Conservation (phyloP, 2,888 invertebrate species). For the Phengaris alcon region DNA sequence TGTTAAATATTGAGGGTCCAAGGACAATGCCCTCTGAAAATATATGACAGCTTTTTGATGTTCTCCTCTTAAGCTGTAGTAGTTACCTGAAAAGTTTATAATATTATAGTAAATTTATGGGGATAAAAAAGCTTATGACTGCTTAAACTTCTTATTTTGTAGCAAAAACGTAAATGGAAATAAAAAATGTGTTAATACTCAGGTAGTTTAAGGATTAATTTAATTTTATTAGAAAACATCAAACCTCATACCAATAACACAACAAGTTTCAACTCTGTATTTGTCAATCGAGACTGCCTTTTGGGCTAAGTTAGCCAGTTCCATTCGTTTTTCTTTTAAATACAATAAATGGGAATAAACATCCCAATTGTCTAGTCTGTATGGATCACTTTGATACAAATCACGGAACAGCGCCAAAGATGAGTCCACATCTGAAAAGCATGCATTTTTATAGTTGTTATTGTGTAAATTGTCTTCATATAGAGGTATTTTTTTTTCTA, state of each 20-base stretch:
- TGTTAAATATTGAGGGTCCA: constrained; percentile 95
- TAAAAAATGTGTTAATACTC: background rate
- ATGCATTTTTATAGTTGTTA: background rate
- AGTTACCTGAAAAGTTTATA: constrained; percentile 85
- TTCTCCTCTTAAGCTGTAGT: constrained; percentile 96
- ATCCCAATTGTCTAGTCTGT: constrained; percentile 96
- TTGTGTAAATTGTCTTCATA: background rate
- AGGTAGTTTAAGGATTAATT: background rate
- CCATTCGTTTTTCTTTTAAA: constrained; percentile 94
- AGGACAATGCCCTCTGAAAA: constrained; percentile 94
- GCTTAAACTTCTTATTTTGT: no score
- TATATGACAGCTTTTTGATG: constrained; percentile 99
- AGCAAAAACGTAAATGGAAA: no score
- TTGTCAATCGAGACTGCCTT: constrained; percentile 96
- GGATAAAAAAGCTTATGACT: no score
- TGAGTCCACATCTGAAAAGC: constrained; percentile 88
- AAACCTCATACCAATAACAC: constrained; percentile 89
- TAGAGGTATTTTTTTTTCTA: background rate
- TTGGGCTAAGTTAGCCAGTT: constrained; percentile 95
- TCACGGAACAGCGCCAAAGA: constrained; percentile 91
- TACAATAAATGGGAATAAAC: constrained; percentile 97
- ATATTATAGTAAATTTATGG: constrained; percentile 31
- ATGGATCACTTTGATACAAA: constrained; percentile 93
- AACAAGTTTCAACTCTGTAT: constrained; percentile 98
- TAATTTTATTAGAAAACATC: constrained; percentile 16